These are phyloP conservation scores for Pherbina coryleti DNA, from an alignment of 2,888 invertebrate genomes.

Conservation along the genomic window DNA sequence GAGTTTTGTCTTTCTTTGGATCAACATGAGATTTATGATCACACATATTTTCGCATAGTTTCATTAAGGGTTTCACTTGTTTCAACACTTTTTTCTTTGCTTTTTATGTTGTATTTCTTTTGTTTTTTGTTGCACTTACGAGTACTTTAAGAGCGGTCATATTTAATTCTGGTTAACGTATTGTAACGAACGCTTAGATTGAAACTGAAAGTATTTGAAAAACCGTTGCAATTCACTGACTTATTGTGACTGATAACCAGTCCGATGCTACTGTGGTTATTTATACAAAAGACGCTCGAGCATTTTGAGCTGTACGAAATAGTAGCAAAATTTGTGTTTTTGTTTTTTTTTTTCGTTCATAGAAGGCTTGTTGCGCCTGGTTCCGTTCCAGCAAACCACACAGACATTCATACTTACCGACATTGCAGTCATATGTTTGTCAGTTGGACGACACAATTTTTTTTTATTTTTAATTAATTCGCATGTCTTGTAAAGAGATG, in stretches of 20 bases:
- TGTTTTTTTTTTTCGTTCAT: neutral
- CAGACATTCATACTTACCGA: neutral
- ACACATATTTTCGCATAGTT: neutral
- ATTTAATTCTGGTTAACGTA: constrained; percentile 45
- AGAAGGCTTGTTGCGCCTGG: constrained; percentile 23
- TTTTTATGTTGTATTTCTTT: neutral
- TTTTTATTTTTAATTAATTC: neutral
- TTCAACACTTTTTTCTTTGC: neutral
- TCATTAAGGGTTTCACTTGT: neutral
- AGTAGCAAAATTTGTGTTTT: constrained; percentile 18
- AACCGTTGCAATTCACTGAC: constrained; percentile 61
- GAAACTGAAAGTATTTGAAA: constrained; percentile 39
- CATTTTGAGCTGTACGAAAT: neutral
- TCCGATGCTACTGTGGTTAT: constrained; percentile 63
- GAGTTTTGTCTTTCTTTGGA: neutral
- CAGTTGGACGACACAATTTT: constrained; percentile 21
- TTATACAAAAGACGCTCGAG: constrained; percentile 58
- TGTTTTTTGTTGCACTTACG: constrained; percentile 59
- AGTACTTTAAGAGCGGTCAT: constrained; percentile 65
- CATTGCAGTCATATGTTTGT: constrained; percentile 1
- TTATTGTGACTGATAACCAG: constrained; percentile 67
- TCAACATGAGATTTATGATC: neutral
- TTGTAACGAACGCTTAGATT: constrained; percentile 26
- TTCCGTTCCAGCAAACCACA: constrained; percentile 21
- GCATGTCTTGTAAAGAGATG: neutral